A percentile compares a stretch with the other conserved stretches of the same genome.
phyloP scores from a whole-genome alignment of 2,797 vertebrate genomes.

The Threskiornis aethiopicus region DNA sequence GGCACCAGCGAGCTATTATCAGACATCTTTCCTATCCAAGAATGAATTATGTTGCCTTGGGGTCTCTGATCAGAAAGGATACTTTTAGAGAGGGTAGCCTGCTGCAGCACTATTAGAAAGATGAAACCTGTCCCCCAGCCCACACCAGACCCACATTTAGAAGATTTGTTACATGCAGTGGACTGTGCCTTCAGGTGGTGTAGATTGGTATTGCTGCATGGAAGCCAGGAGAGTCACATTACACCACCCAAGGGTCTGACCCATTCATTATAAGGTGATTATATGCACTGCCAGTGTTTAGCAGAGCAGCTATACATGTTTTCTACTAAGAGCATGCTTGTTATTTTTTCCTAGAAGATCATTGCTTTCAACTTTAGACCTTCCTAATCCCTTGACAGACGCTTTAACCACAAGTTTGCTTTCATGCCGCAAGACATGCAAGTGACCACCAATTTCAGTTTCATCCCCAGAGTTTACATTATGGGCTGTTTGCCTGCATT shows the following conservation, averaged over 20 bases:
- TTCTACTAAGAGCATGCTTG: slow-evolving; percentile 9
- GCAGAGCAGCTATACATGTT: slow-evolving; percentile 3
- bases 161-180: no score
- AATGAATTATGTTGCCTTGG: not conserved
- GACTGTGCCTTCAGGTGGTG: not conserved
- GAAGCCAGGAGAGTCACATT: not conserved
- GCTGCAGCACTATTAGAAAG: not conserved
- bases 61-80: not conserved
- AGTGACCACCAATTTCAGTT: slow-evolving; percentile 49
- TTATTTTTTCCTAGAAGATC: slow-evolving; percentile 42
- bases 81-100: not conserved
- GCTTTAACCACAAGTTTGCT: slow-evolving; percentile 70
- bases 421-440: slow-evolving; percentile 35
- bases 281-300: not conserved
- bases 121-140: not conserved
- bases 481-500: slow-evolving; percentile 59
- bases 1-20: accelerated
- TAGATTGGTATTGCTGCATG: not conserved
- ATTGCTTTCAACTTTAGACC: slow-evolving; percentile 72
- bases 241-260: not conserved
- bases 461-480: slow-evolving; percentile 35
- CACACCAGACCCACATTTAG: not conserved
- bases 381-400: slow-evolving; percentile 68
- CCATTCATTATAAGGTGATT: not conserved
- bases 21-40: not conserved